Conservation (phyloP, 2,888 invertebrate genomes). For the Arctia plantaginis region DNA sequence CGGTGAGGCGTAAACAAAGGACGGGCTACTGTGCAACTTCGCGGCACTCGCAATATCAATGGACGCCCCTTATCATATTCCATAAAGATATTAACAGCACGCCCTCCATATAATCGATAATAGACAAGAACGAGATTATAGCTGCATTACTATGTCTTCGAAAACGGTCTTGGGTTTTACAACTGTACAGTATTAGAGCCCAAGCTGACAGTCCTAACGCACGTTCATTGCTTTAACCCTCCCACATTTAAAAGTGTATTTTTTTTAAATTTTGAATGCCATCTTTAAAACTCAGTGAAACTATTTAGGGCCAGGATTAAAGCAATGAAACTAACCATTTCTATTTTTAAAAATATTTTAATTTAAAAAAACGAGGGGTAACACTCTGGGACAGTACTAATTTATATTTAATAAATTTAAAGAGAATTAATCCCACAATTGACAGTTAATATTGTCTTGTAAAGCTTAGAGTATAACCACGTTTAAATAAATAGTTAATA, state of each 20-base stretch:
- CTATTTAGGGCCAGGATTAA: constrained; percentile 72
- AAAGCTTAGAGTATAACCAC: constrained; percentile 34
- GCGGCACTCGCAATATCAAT: too few relatives aligned
- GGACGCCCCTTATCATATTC: constrained; percentile 36
- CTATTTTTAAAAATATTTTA: constrained; percentile 68
- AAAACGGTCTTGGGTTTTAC: constrained; percentile 32
- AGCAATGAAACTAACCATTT: constrained; percentile 81
- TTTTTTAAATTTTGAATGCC: constrained; percentile 32
- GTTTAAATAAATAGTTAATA: constrained; percentile 43
- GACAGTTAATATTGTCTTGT: constrained; percentile 40
- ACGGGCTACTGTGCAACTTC: too few relatives aligned
- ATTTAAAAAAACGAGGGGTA: constrained; percentile 61
- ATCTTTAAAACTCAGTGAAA: constrained; percentile 22
- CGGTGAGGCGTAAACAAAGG: too few relatives aligned
- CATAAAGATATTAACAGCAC: constrained; percentile 33
- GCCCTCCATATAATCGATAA: constrained; percentile 54
- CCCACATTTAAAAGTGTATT: constrained; percentile 28
- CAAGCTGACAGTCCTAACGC: constrained; percentile 36
- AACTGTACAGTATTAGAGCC: constrained; percentile 35
- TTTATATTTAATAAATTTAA: constrained; percentile 40
- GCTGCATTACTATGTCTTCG: constrained; percentile 56
- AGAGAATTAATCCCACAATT: constrained; percentile 44
- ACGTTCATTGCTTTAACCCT: constrained; percentile 84
- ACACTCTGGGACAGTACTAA: constrained; percentile 51
- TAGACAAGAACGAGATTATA: constrained; percentile 59